These are phyloP conservation scores for Adelphocoris suturalis DNA, from an alignment of 2,888 invertebrate species.

Conservation along the genomic window DNA sequence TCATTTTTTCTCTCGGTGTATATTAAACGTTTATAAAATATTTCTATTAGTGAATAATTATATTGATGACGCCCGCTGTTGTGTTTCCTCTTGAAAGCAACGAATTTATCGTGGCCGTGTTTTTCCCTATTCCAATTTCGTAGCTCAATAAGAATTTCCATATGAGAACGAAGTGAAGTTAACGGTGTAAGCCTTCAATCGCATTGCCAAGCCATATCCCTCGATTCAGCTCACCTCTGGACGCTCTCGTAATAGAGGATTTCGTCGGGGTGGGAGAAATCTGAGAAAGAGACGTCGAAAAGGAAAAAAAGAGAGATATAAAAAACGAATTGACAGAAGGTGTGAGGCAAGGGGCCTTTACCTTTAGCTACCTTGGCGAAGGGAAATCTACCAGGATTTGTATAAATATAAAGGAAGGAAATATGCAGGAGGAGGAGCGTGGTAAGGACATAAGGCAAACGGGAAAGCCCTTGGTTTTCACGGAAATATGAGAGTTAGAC, in stretches of 20 bases:
- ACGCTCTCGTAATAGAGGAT: constrained; percentile 28
- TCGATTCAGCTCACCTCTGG: neutral
- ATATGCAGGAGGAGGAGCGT: constrained; percentile 34
- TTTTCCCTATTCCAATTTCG: no score
- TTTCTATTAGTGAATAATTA: no score
- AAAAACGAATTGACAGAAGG: constrained; percentile 32
- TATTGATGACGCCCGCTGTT: no score
- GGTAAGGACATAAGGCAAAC: constrained; percentile 58
- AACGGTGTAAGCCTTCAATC: constrained; percentile 29
- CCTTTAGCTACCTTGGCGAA: constrained; percentile 12
- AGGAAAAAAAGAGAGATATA: neutral
- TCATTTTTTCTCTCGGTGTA: no score
- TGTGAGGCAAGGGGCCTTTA: neutral
- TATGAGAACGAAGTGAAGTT: neutral
- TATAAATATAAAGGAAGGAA: constrained; percentile 64
- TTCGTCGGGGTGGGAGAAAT: neutral
- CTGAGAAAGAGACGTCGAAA: constrained; percentile 15
- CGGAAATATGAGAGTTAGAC: constrained; percentile 58
- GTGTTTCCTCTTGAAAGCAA: no score
- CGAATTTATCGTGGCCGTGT: no score
- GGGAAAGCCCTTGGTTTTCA: constrained; percentile 50
- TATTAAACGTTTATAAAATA: no score
- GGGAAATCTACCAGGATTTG: constrained; percentile 65
- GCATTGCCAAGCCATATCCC: constrained; percentile 9
- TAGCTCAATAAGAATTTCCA: constrained; percentile 9